Percentiles rank a stretch among this genome's conserved stretches.
Evolutionary conservation across 2,888 invertebrate genomes (phyloP).

Genomic region (Melipona bicolor): DNA sequence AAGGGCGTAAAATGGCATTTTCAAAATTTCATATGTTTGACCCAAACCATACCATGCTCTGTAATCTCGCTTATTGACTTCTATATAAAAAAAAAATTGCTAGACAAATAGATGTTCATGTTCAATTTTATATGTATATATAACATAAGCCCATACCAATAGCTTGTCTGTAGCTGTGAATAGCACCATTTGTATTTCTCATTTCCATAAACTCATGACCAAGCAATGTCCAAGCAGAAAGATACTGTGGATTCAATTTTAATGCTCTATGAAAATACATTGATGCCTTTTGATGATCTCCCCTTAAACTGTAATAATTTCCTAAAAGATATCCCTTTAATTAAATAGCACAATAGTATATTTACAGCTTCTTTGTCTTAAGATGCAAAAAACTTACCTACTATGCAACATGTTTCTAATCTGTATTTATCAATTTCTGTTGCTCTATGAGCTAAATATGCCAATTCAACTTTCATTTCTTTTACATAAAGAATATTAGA

Average conservation of each 20-base stretch:
- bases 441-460: constrained; percentile 96
- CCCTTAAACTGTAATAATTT: constrained; percentile 97
- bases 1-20: constrained; percentile 97
- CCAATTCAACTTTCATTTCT: constrained; percentile 95
- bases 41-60: constrained; percentile 99
- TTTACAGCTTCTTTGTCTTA: not conserved
- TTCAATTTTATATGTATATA: too few relatives aligned
- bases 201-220: constrained; percentile 99
- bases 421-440: constrained; percentile 98
- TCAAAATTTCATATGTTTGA: constrained; percentile 98
- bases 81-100: constrained; percentile 43
- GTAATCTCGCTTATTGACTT: constrained; percentile 97
- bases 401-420: constrained; percentile 98
- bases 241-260: constrained; percentile 96
- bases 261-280: constrained; percentile 97
- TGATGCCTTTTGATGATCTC: constrained; percentile 99
- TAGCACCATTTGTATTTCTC: constrained; percentile 99
- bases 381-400: constrained; percentile 87
- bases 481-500: constrained; percentile 98
- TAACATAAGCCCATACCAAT: constrained; percentile 87
- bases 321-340: constrained; percentile 85
- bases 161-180: constrained; percentile 98
- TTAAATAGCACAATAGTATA: constrained; percentile 9
- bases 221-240: constrained; percentile 98
- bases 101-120: not conserved